Evolutionary conservation across 2,888 invertebrate species (phyloP).

Genomic region (Leptinotarsa juncta): DNA sequence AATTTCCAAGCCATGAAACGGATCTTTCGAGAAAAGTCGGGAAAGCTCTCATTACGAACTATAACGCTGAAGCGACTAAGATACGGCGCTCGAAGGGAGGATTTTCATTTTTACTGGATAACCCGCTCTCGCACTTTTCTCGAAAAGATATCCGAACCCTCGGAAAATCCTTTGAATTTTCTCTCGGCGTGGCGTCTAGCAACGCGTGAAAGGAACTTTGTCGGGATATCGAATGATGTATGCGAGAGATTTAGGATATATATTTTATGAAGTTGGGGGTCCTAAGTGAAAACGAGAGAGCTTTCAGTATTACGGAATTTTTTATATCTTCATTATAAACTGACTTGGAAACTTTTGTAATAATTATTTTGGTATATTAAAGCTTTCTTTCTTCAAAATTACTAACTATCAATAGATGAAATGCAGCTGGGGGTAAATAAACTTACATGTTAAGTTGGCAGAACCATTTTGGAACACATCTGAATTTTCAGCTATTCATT

Average conservation of each 20-base stretch:
- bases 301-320: background rate
- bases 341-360: background rate
- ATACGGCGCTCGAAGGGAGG: background rate
- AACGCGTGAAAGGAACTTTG: slow-evolving; percentile 6
- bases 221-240: background rate
- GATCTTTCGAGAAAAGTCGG: background rate
- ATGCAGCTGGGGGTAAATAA: no score
- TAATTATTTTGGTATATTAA: no score
- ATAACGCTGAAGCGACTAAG: slow-evolving; percentile 11
- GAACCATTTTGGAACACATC: no score
- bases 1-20: background rate
- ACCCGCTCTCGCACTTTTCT: background rate
- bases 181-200: background rate
- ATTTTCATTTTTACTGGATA: slow-evolving; percentile 17
- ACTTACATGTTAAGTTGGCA: no score
- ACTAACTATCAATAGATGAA: no score
- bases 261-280: background rate
- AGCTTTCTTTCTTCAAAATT: no score
- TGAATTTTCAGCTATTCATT: no score
- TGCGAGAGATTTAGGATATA: slow-evolving; percentile 12
- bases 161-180: slow-evolving; percentile 18
- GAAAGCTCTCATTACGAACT: slow-evolving; percentile 3
- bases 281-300: slow-evolving; percentile 2
- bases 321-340: background rate
- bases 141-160: background rate